A percentile compares a stretch with the other conserved stretches of the same genome.
phyloP scores from a whole-genome alignment of 1,140 invertebrate species.

The Eupristina koningsbergeri region DNA sequence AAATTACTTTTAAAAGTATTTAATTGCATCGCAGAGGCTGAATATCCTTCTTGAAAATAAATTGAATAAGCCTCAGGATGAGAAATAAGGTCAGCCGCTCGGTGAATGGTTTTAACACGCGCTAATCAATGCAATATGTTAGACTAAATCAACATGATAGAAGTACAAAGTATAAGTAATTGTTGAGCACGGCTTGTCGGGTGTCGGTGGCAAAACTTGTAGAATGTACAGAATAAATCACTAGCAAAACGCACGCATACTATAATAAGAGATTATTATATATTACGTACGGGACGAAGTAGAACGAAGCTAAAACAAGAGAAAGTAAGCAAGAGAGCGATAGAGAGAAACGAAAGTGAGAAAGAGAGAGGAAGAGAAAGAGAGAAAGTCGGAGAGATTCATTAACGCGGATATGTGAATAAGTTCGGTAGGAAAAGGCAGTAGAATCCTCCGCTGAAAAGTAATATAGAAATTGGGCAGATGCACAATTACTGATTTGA shows the following conservation, averaged over 20 bases:
- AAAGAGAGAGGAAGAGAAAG: slow-evolving; percentile 42
- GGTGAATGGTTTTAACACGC: slow-evolving; percentile 49
- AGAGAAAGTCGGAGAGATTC: slow-evolving; percentile 2
- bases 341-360: slow-evolving; percentile 44
- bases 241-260: slow-evolving; percentile 41
- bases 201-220: slow-evolving; percentile 67
- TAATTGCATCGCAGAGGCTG: slow-evolving; percentile 21
- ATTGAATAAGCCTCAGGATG: not conserved
- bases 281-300: slow-evolving; percentile 41
- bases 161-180: slow-evolving; percentile 55
- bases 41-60: slow-evolving; percentile 28
- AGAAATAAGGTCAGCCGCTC: slow-evolving; percentile 41
- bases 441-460: slow-evolving; percentile 12
- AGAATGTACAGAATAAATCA: slow-evolving; percentile 50
- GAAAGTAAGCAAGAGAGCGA: slow-evolving; percentile 34
- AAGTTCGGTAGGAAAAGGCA: not conserved
- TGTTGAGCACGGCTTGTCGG: slow-evolving; percentile 70
- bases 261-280: slow-evolving; percentile 36
- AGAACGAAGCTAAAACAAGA: slow-evolving; percentile 33
- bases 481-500: slow-evolving; percentile 32
- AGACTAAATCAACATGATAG: slow-evolving; percentile 50
- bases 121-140: slow-evolving; percentile 48
- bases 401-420: not conserved
- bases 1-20: not conserved
- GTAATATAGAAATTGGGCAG: slow-evolving; percentile 11